These are phyloP conservation scores for Diogma glabrata DNA, from an alignment of 2,888 invertebrate species.

Conservation along the genomic window DNA sequence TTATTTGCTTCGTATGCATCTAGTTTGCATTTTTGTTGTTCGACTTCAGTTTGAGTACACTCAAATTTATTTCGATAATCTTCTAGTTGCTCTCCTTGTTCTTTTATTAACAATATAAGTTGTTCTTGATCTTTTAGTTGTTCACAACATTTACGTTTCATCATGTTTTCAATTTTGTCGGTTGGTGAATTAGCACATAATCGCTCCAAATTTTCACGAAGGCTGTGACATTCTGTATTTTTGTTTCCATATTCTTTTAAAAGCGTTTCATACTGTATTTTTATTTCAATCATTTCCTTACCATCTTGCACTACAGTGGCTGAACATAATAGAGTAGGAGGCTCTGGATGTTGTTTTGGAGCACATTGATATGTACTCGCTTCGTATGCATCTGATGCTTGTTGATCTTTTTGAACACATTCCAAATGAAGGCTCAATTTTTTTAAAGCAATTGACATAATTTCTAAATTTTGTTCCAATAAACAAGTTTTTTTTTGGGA, in stretches of 20 bases:
- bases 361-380: too few species aligned
- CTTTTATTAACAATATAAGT: conserved; percentile 28
- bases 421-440: conserved; percentile 15
- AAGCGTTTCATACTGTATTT: too few species aligned
- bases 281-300: too few species aligned
- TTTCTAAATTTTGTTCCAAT: conserved; percentile 14
- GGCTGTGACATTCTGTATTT: too few species aligned
- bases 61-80: conserved; percentile 31
- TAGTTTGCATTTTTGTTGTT: conserved; percentile 31
- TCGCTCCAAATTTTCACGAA: too few species aligned
- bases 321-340: too few species aligned
- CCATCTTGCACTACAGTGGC: too few species aligned
- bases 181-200: too few species aligned
- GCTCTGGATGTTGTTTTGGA: too few species aligned
- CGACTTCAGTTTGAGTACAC: conserved; percentile 31
- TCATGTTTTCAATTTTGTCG: conserved; percentile 27
- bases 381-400: neutral
- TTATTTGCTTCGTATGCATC: conserved; percentile 30
- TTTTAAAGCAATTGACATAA: conserved; percentile 14
- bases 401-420: conserved; percentile 14
- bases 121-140: conserved; percentile 29
- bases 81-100: conserved; percentile 29
- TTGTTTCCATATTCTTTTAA: too few species aligned
- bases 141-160: conserved; percentile 29
- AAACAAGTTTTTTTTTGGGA: conserved; percentile 12